A percentile compares a stretch with the other conserved stretches of the same genome.
phyloP scores from a whole-genome alignment of 2,797 vertebrate genomes.

The Acrocephalus scirpaceus region DNA sequence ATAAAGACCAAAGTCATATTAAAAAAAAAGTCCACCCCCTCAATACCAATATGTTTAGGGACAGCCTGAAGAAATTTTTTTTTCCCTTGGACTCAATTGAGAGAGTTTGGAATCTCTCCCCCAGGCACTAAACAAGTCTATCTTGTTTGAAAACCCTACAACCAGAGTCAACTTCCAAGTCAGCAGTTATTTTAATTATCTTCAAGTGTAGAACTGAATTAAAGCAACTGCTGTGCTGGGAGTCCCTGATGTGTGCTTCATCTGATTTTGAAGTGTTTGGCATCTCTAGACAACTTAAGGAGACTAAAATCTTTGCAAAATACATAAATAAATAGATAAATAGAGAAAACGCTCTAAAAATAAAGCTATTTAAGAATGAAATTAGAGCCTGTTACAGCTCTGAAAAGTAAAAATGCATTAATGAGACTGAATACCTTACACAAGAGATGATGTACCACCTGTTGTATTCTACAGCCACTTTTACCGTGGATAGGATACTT shows the following conservation, averaged over 20 bases:
- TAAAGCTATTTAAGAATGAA: not conserved
- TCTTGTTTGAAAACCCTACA: not conserved
- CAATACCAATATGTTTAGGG: not conserved
- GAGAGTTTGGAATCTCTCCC: not conserved
- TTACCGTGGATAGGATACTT: not conserved
- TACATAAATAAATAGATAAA: not conserved
- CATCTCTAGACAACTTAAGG: not conserved
- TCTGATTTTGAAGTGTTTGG: conserved; percentile 26
- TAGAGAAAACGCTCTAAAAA: not conserved
- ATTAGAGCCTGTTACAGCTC: not conserved
- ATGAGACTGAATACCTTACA: not conserved
- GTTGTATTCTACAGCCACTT: not conserved
- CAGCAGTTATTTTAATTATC: conserved; percentile 40
- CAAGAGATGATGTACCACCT: not conserved
- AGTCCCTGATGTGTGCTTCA: conserved; percentile 12
- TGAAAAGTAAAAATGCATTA: not conserved
- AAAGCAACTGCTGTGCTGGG: not conserved
- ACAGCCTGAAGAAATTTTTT: not conserved
- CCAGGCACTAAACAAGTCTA: not conserved
- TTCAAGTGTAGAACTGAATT: conserved; percentile 29
- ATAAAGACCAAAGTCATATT: not conserved
- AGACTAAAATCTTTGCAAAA: conserved; percentile 1
- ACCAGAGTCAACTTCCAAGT: not conserved
- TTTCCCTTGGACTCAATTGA: not conserved
- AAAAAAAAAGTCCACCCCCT: not conserved